Conservation (phyloP, 1,140 invertebrate genomes). For the Drosophila nannoptera region DNA sequence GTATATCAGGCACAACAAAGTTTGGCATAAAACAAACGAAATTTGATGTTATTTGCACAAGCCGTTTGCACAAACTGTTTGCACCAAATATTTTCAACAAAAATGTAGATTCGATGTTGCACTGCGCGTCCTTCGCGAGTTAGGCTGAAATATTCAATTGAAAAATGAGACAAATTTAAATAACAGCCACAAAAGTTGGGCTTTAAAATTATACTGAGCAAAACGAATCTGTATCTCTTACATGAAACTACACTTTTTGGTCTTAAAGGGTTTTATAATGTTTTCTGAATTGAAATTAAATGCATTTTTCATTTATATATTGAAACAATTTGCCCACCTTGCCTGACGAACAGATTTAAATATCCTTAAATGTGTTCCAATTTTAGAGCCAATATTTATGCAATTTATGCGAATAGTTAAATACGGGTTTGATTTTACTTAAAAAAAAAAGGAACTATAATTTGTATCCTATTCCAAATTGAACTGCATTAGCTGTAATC, state of each 20-base stretch:
- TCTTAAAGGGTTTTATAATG: background rate
- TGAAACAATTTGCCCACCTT: slow-evolving; percentile 30
- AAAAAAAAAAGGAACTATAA: background rate
- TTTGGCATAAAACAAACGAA: slow-evolving; percentile 23
- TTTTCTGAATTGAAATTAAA: slow-evolving; percentile 7
- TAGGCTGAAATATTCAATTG: slow-evolving; percentile 24
- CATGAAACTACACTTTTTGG: background rate
- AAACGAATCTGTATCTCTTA: too few species aligned
- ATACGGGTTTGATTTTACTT: too few species aligned
- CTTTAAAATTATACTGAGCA: slow-evolving; percentile 18
- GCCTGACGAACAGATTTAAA: slow-evolving; percentile 20
- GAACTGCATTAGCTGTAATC: slow-evolving; percentile 13
- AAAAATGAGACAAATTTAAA: slow-evolving; percentile 10
- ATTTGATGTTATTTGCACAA: slow-evolving; percentile 35
- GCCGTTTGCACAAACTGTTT: slow-evolving; percentile 20
- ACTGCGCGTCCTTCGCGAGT: slow-evolving; percentile 16
- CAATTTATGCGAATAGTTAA: background rate
- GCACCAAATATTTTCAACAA: slow-evolving; percentile 1
- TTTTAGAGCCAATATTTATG: slow-evolving; percentile 24
- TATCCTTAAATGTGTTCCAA: slow-evolving; percentile 45
- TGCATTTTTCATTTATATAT: slow-evolving; percentile 12
- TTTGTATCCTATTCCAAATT: background rate
- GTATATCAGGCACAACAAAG: background rate
- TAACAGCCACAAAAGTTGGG: background rate
- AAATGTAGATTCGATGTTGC: slow-evolving; percentile 29